A percentile compares a stretch with the other conserved stretches of the same genome.
phyloP scores from a whole-genome alignment of 2,888 invertebrate species.

The Acleris literana region DNA sequence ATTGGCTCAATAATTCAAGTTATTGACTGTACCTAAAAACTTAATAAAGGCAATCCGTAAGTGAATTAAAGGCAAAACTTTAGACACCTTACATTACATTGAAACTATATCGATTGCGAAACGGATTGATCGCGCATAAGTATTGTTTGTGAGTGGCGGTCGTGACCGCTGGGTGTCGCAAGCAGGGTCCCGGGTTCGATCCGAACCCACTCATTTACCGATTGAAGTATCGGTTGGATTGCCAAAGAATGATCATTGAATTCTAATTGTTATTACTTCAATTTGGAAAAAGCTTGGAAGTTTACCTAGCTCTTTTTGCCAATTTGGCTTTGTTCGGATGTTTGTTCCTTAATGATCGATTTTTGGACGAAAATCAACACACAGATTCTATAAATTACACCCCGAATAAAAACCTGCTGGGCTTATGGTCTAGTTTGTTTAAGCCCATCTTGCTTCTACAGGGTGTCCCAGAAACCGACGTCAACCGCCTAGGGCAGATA shows the following conservation, averaged over 20 bases:
- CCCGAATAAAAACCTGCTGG: background rate
- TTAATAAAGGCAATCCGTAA: background rate
- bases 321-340: too few species aligned
- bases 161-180: slow-evolving; percentile 15
- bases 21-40: too few species aligned
- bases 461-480: too few species aligned
- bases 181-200: slow-evolving; percentile 10
- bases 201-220: slow-evolving; percentile 11
- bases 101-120: slow-evolving; percentile 5
- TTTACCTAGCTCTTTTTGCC: too few species aligned
- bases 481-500: too few species aligned
- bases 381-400: background rate
- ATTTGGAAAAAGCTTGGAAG: too few species aligned
- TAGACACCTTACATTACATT: background rate
- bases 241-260: background rate
- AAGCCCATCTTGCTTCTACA: too few species aligned
- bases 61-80: background rate
- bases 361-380: too few species aligned
- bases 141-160: background rate
- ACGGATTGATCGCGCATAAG: background rate
- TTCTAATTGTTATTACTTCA: background rate
- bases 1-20: too few species aligned
- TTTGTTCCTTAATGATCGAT: too few species aligned
- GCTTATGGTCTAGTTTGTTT: too few species aligned
- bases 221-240: background rate